Evolutionary conservation across 2,113 vertebrate genomes (phyloP), one percentile per base, ranked within the genome.

Genomic region (Noturus placidus): DNA sequence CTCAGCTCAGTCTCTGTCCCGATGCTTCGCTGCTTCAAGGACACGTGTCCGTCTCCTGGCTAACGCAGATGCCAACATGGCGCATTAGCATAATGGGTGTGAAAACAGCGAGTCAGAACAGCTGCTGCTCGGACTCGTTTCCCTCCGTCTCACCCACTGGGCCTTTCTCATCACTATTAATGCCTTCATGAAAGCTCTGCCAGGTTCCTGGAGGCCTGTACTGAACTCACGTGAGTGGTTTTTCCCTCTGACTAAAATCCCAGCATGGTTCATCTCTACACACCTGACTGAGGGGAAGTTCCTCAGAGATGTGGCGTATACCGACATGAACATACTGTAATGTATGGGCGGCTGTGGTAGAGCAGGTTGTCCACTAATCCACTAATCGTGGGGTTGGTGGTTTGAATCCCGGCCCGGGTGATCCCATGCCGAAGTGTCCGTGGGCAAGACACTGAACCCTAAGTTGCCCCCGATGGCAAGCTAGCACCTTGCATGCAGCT

Each of bases 61-160:
- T 81, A 74, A 86, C 72, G 20, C 59, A 70, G 30, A 78, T 74
- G 42, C 84, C 35, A 27, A 30, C 59, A 85, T 70, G 72, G 69
- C 0, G 70, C 69, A 90, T 90, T 88, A 90, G 52, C 89, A 90
- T 88, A 88, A 90, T 88, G 87, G 87, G 87, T 87, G 82, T 88
- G 86, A 88, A 90, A 87, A 85, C 83, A 84, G 85, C 67, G 54
- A 83, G 72, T 80, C 30, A 38, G 76, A 83, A 87, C 86, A 83
- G 65, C 42, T 89, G 85, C 85, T 87, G 83, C 70, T 72, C 50
- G 42, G 5, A 46, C 35, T 78, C 35, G 57, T 38, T 33, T 52
- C 22, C 59, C 74, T 84, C 63, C 59, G 67, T 57, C 57, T 84
- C 69, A 65, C 38, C 54, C 84, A 61, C 79, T 30, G 20, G 63